These are phyloP conservation scores for Eubucco bourcierii DNA, from an alignment of 2,113 vertebrate species.

Conservation along the genomic window DNA sequence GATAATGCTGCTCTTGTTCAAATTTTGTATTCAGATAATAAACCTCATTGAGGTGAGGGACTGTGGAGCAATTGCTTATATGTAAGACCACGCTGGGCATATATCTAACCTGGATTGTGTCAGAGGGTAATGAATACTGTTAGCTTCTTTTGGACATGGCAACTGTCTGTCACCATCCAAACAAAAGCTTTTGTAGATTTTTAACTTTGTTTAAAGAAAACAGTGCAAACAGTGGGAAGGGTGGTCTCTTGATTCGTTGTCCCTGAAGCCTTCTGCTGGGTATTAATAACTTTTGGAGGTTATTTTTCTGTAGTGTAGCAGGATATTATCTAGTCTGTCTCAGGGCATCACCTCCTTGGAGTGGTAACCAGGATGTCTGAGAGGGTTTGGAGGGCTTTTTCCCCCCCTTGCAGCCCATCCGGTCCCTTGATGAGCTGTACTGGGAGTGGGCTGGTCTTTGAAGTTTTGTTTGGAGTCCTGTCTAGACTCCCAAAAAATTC, in stretches of 20 bases:
- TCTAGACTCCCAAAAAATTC: slow-evolving; percentile 37
- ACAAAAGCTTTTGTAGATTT: neutral
- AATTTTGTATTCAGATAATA: neutral
- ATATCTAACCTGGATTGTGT: rapidly evolving
- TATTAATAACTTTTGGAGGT: neutral
- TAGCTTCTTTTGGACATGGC: neutral
- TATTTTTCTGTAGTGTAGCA: slow-evolving; percentile 23
- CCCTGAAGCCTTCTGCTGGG: neutral
- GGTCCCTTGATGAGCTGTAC: neutral
- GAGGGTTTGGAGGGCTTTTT: neutral
- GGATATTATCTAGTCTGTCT: slow-evolving; percentile 34
- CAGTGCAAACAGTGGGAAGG: neutral
- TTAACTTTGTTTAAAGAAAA: neutral
- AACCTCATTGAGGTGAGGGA: neutral
- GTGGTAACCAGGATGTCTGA: slow-evolving; percentile 42
- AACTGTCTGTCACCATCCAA: neutral
- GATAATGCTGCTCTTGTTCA: slow-evolving; percentile 16
- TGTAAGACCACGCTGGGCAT: neutral
- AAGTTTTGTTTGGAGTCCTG: slow-evolving; percentile 57
- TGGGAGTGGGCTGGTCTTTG: slow-evolving; percentile 17
- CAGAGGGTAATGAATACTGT: neutral
- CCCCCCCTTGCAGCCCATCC: neutral
- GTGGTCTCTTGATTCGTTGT: neutral
- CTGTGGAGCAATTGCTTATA: neutral
- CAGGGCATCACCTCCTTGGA: neutral